Conservation (phyloP, 2,888 invertebrate genomes). For the Eudemis profundana region DNA sequence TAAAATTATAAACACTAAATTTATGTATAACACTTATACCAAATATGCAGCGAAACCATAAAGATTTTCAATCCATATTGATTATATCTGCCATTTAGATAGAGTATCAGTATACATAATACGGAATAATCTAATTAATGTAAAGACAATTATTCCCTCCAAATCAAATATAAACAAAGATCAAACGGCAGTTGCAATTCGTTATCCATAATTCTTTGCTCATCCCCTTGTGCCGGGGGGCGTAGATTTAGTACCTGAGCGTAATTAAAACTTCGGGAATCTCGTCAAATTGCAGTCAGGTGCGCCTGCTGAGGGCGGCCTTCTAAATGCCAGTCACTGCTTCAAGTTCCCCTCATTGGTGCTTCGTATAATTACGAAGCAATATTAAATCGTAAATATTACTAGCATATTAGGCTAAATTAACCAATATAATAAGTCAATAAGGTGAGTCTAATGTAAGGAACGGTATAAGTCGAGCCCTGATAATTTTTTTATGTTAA, state of each 20-base stretch:
- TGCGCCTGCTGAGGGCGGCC: constrained; percentile 41
- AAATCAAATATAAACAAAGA: constrained; percentile 47
- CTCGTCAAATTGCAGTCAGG: constrained; percentile 51
- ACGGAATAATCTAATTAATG: constrained; percentile 1
- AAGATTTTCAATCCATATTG: no score
- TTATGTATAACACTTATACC: no score
- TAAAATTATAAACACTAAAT: no score
- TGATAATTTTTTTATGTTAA: no score
- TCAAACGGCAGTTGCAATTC: constrained; percentile 55
- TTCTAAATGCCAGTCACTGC: constrained; percentile 34
- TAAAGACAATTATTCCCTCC: constrained; percentile 31
- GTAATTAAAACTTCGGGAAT: constrained; percentile 62
- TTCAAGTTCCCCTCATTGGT: background rate
- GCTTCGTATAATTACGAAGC: constrained; percentile 4
- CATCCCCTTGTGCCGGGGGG: constrained; percentile 50
- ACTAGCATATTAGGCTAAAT: no score
- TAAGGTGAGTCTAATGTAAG: no score
- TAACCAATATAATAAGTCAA: no score
- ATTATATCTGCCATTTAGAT: no score
- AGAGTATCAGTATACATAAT: no score
- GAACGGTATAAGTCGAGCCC: no score
- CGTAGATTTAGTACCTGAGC: constrained; percentile 61
- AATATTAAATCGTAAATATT: background rate
- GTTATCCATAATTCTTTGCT: constrained; percentile 53
- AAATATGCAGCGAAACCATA: no score